Evolutionary conservation across 2,797 vertebrate genomes (phyloP).

Genomic region (Betta splendens): DNA sequence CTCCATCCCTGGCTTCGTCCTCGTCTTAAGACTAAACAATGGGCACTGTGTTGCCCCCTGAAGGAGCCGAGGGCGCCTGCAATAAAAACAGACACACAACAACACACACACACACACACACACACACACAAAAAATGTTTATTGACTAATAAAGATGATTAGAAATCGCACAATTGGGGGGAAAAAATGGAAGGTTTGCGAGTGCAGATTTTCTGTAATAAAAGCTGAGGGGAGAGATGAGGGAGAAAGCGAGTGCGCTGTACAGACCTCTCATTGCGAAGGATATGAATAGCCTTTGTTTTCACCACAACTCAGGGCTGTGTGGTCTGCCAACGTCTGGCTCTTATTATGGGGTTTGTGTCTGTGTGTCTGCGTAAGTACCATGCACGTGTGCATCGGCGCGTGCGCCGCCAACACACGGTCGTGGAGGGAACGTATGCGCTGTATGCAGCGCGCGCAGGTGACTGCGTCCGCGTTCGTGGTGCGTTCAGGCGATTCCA

Average conservation of each 20-base stretch:
- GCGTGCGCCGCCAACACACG: slow-evolving; percentile 46
- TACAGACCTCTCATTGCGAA: slow-evolving; percentile 82
- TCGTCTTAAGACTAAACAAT: slow-evolving; percentile 67
- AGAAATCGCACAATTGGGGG: slow-evolving; percentile 76
- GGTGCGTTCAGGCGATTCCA: slow-evolving; percentile 46
- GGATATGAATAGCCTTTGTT: slow-evolving; percentile 87
- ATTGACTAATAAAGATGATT: slow-evolving; percentile 81
- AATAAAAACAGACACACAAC: slow-evolving; percentile 58
- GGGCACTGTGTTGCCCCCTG: slow-evolving; percentile 65
- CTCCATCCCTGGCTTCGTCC: slow-evolving; percentile 57
- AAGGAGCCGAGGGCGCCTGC: slow-evolving; percentile 56
- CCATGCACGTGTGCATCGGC: slow-evolving; percentile 75
- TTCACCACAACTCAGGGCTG: slow-evolving; percentile 83
- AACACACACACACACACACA: slow-evolving; percentile 52
- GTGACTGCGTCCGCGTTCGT: slow-evolving; percentile 43
- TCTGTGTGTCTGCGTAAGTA: slow-evolving; percentile 80
- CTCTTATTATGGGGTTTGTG: slow-evolving; percentile 86
- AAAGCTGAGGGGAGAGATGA: slow-evolving; percentile 66
- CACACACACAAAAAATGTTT: slow-evolving; percentile 67
- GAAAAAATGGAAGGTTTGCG: slow-evolving; percentile 75
- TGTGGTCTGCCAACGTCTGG: slow-evolving; percentile 85
- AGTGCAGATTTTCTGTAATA: slow-evolving; percentile 81
- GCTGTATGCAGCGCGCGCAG: no score
- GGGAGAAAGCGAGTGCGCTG: slow-evolving; percentile 65
- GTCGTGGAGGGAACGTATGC: slow-evolving; percentile 40